A percentile compares a stretch with the other conserved stretches of the same genome.
These are phyloP conservation scores for Andrena dorsata DNA, from an alignment of 2,888 invertebrate genomes.

Conservation along the genomic window DNA sequence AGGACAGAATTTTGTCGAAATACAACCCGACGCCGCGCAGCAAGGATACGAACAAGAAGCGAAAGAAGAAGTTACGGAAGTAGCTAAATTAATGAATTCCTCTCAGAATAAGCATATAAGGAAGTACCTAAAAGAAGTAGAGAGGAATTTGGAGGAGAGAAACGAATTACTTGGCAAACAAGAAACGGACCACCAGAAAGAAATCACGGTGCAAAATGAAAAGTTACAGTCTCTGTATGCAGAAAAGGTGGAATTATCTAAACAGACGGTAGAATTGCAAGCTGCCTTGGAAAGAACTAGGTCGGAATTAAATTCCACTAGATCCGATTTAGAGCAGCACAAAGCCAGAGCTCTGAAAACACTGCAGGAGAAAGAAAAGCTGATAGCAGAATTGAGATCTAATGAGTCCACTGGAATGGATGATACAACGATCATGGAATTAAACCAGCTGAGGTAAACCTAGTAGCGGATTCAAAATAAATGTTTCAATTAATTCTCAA, in stretches of 20 bases:
- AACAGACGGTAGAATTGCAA: conserved; percentile 83
- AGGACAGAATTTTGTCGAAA: conserved; percentile 28
- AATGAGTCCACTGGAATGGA: conserved; percentile 75
- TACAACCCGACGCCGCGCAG: conserved; percentile 18
- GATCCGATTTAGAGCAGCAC: conserved; percentile 90
- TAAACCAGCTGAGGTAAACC: conserved; percentile 86
- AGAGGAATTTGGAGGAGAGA: conserved; percentile 56
- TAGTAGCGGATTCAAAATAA: background rate
- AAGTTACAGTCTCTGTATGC: conserved; percentile 85
- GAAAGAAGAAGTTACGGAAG: conserved; percentile 21
- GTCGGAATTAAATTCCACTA: conserved; percentile 80
- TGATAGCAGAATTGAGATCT: conserved; percentile 88
- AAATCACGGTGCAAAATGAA: conserved; percentile 82
- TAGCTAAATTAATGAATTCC: conserved; percentile 29
- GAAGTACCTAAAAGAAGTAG: conserved; percentile 62
- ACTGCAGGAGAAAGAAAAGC: conserved; percentile 91
- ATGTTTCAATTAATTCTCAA: conserved; percentile 64
- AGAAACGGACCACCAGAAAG: conserved; percentile 85
- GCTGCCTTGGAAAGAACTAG: conserved; percentile 80
- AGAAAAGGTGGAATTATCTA: conserved; percentile 85
- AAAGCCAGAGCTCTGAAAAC: conserved; percentile 92
- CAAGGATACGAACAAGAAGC: conserved; percentile 29
- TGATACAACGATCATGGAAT: conserved; percentile 86
- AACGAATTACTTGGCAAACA: conserved; percentile 77
- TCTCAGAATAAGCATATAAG: conserved; percentile 33